Conservation (phyloP, 2,888 invertebrate species). For the Macrosiphum euphorbiae region DNA sequence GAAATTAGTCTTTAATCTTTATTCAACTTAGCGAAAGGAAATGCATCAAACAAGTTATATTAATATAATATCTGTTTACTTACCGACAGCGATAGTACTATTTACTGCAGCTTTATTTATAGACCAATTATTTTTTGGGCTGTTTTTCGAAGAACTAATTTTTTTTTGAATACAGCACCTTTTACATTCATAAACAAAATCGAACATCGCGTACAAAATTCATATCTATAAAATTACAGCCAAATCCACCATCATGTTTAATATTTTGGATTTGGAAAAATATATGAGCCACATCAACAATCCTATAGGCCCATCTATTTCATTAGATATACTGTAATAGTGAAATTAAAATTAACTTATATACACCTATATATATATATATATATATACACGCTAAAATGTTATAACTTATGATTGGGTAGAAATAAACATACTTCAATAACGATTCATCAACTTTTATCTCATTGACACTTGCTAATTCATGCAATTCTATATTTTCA, state of each 20-base stretch:
- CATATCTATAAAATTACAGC: constrained; percentile 34
- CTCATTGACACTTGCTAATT: too few relatives aligned
- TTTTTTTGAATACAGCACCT: constrained; percentile 33
- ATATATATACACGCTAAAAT: too few relatives aligned
- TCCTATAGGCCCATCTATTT: constrained; percentile 23
- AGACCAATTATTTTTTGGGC: background rate
- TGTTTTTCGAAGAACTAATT: constrained; percentile 25
- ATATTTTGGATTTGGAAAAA: constrained; percentile 33
- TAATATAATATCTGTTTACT: background rate
- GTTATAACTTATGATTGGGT: too few relatives aligned
- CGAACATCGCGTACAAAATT: constrained; percentile 1
- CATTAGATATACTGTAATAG: background rate
- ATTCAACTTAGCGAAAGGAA: background rate
- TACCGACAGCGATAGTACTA: constrained; percentile 19
- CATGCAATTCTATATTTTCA: too few relatives aligned
- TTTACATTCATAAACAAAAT: constrained; percentile 16
- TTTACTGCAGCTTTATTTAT: constrained; percentile 29
- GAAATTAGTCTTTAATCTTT: too few relatives aligned
- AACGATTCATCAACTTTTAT: too few relatives aligned
- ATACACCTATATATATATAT: background rate
- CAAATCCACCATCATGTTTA: constrained; percentile 14
- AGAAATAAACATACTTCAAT: too few relatives aligned
- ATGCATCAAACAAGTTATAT: background rate
- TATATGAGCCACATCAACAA: constrained; percentile 17
- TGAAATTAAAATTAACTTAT: background rate